Evolutionary conservation across 1,140 invertebrate species (phyloP), one percentile per base, ranked within the genome.

Genomic region (Samia ricini): DNA sequence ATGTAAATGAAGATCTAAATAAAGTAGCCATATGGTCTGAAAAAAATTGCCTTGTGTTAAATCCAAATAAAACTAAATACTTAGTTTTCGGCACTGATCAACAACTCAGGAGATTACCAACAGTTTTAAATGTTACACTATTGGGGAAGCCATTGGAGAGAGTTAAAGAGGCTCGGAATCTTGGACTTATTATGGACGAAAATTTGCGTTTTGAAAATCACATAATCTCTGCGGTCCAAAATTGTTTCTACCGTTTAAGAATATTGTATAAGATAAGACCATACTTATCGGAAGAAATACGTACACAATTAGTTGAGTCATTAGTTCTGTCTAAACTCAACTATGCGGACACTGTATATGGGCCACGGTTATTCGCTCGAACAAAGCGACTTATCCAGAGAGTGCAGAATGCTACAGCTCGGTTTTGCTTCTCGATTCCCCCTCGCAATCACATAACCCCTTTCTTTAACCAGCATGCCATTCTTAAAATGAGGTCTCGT

Each of bases 1-100:
- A 60, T 6, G 19, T 69, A 50, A 62, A 69, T 55, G 51, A 50
- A 2, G 67, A 69, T 21, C 51, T 65, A n/a, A 22, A 26, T 15
- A 36, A 56, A 18, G 60, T 68, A 42, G 42, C 26, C 8, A 19
- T 61, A 7, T 68, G 62, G 66, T 56, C 62, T 36, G 29, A 61
- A 15, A 15, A 4, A 1, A 64, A 68, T 29, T 58, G 23, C 8
- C 23, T 68, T 1, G 8, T 50, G n/a, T 12, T 58, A n/a, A 58
- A 63, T 23, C 56, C 61, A 5, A n/a, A 1, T 10, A 63, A 63
- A 36, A 63, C 49, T 12, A 63, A 63, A 18, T 63, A 58, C 19
- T 26, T 63, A 19, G 7, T 63, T 2, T 58, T 63, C 33, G 61
- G 61, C n/a, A 63, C 48, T 36, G 20, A 23, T 24, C n/a, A 51